These are phyloP conservation scores for Dendrolimus punctatus DNA, from an alignment of 1,140 invertebrate genomes.

Conservation along the genomic window DNA sequence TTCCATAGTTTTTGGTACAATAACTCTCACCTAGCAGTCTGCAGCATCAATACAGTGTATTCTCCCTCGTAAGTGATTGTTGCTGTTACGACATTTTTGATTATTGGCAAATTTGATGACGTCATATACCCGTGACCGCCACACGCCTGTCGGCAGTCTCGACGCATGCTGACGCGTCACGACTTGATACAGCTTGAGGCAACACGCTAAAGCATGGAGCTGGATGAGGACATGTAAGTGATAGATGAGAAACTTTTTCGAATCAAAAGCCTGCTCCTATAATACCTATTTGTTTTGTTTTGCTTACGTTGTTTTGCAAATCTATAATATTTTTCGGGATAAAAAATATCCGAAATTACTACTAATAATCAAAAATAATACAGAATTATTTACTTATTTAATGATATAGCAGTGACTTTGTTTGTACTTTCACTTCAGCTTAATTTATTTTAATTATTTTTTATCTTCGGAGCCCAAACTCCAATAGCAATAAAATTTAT, in stretches of 20 bases:
- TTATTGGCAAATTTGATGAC: conserved; percentile 85
- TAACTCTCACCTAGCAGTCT: conserved; percentile 80
- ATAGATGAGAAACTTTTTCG: not conserved
- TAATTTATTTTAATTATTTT: no score
- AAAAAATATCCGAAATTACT: no score
- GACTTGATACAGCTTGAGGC: conserved; percentile 86
- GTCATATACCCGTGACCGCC: conserved; percentile 94
- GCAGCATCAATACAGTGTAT: conserved; percentile 90
- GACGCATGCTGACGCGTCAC: conserved; percentile 78
- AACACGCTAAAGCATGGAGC: conserved; percentile 90
- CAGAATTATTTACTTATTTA: no score
- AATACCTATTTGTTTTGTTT: not conserved
- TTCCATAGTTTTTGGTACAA: not conserved
- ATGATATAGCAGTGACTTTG: no score
- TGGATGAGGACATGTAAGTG: conserved; percentile 34
- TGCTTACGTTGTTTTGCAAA: no score
- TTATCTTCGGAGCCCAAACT: no score
- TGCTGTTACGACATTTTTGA: conserved; percentile 86
- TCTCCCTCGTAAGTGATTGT: conserved; percentile 94
- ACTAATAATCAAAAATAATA: no score
- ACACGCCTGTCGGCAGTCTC: conserved; percentile 87
- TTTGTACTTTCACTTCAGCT: no score
- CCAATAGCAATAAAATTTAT: no score
- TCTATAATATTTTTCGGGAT: no score
- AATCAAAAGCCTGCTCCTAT: not conserved